Evolutionary conservation across 2,113 vertebrate species (phyloP), one percentile per base, ranked within the genome.

Genomic region (Neodon shergylaensis): DNA sequence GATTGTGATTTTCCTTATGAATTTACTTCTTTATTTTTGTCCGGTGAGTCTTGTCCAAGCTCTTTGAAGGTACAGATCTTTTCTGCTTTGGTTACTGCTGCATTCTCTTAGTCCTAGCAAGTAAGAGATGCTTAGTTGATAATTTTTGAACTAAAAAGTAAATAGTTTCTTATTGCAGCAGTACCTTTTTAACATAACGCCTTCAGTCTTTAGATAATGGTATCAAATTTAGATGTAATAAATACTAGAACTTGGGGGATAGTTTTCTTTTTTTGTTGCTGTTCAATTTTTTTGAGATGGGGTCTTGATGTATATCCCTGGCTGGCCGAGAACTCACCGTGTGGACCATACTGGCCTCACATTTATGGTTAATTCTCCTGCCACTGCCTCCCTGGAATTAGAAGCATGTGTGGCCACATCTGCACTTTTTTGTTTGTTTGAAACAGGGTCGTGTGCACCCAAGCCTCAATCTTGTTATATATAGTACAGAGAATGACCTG

Each of bases 21-120:
- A 52, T 47, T 73, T 72, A 52, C 17, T 78, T 68, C 6, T 49
- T 79, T 94, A 66, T 73, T 86, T 95, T 93, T 89, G 76, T 63
- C 28, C 26, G 58, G 4, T 26, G 79, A 49, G 28, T 91, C 44
- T 44, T 5, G 22, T 91, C 39, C 52, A 91, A 82, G 5, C 39
- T 94, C 24, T 13, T 42, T 74, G 22, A 58, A 11, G 72, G 9
- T 91, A 91, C 74, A 39, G 24, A 76, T 49, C 14, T 93, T 73
- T 61, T 42, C 54, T 63, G 22, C n/a, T 42, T 39, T 81, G 31
- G 52, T 68, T 74, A 4, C 6, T 78, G 42, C 36, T 74, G 4
- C 90, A 19, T 87, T 39, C 44, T 90, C 31, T 78, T 39, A 65
- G 42, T 16, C 21, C 42, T 90, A 73, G 26, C 36, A 74, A 5